These are phyloP conservation scores for Amphiprion clarkii DNA, from an alignment of 2,797 vertebrate species.

Conservation along the genomic window DNA sequence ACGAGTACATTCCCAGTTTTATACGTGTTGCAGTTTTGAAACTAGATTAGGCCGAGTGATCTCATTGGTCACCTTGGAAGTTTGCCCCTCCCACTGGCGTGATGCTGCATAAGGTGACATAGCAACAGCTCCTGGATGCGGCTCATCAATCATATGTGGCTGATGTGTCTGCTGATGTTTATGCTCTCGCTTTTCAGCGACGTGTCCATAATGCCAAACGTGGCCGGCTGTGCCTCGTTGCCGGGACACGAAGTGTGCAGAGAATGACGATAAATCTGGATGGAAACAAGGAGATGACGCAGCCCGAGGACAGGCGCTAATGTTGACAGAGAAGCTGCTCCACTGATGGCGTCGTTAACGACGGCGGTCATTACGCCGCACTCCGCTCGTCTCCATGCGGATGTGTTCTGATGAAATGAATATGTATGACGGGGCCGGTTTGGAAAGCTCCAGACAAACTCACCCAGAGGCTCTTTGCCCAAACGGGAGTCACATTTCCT, in stretches of 20 bases:
- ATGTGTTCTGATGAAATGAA: constrained; percentile 34
- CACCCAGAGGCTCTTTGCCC: constrained; percentile 3
- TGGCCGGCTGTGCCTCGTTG: constrained; percentile 7
- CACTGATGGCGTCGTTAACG: constrained; percentile 56
- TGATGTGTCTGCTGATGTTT: constrained; percentile 51
- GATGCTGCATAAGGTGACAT: constrained; percentile 60
- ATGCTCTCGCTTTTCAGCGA: constrained; percentile 27
- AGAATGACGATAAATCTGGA: constrained; percentile 47
- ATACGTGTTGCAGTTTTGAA: constrained; percentile 43
- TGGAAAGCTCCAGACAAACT: constrained; percentile 22
- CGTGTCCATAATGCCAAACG: constrained; percentile 49
- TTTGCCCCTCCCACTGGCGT: constrained; percentile 45
- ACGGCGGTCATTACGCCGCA: constrained; percentile 36
- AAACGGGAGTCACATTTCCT: constrained; percentile 7
- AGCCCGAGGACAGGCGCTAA: constrained; percentile 49
- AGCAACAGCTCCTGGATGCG: constrained; percentile 66
- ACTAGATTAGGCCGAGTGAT: constrained; percentile 25
- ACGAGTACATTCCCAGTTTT: constrained; percentile 66
- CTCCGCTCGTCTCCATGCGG: constrained; percentile 21
- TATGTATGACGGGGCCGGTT: constrained; percentile 29
- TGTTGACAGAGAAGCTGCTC: constrained; percentile 46
- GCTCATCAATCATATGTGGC: constrained; percentile 64
- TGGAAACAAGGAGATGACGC: constrained; percentile 29
- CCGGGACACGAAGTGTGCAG: constrained; percentile 11
- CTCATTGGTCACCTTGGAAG: constrained; percentile 59